Evolutionary conservation across 1,140 invertebrate genomes (phyloP).

Genomic region (Formica selysi): DNA sequence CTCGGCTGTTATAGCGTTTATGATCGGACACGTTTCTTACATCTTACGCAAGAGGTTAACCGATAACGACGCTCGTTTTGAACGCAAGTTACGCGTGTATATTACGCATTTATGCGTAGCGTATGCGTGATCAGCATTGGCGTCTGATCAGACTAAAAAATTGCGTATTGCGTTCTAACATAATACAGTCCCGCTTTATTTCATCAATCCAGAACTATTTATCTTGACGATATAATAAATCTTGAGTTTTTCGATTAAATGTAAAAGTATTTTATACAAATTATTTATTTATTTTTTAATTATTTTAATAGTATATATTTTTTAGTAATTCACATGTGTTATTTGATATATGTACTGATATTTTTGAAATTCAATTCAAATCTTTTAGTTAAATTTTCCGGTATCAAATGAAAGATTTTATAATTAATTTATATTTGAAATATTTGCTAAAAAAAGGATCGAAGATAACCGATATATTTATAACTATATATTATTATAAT

Average conservation of each 20-base stretch:
- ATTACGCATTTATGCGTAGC: constrained; percentile 65
- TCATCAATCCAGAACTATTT: neutral
- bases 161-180: constrained; percentile 41
- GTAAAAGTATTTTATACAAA: neutral
- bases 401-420: neutral
- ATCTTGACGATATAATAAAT: neutral
- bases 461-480: neutral
- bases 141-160: constrained; percentile 26
- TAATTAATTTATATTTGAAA: neutral
- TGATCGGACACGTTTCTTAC: constrained; percentile 57
- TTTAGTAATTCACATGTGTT: neutral
- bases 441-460: neutral
- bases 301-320: neutral
- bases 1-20: constrained; percentile 26
- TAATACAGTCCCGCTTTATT: constrained; percentile 11
- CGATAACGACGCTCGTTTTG: constrained; percentile 65
- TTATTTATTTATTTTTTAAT: neutral
- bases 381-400: neutral
- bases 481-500: neutral
- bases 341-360: neutral
- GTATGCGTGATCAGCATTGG: constrained; percentile 39
- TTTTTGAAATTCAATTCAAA: neutral
- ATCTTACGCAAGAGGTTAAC: constrained; percentile 67
- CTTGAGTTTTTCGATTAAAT: neutral
- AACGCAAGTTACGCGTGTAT: constrained; percentile 45